Percentiles rank a stretch among this genome's conserved stretches.
Evolutionary conservation across 2,113 vertebrate genomes (phyloP).

Genomic region (Hypomesus transpacificus): DNA sequence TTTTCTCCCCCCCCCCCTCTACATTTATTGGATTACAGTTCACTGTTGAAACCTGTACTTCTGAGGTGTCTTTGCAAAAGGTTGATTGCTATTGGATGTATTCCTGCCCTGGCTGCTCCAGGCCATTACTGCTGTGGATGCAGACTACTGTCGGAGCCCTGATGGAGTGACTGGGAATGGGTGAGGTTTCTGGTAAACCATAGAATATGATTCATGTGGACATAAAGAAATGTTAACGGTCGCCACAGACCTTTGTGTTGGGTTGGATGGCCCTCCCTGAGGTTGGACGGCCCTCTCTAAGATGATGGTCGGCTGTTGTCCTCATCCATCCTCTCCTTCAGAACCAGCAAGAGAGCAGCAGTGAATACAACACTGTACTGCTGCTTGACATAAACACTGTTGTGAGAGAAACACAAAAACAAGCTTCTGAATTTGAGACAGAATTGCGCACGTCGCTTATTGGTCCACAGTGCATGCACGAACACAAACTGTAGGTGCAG

Average conservation of each 20-base stretch:
- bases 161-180: constrained; percentile 79
- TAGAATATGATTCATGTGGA: constrained; percentile 75
- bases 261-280: constrained; percentile 56
- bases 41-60: constrained; percentile 81
- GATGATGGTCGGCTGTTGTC: constrained; percentile 28
- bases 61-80: constrained; percentile 86
- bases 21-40: constrained; percentile 75
- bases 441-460: too few species aligned
- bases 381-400: neutral
- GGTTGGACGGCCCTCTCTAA: constrained; percentile 55
- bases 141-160: constrained; percentile 80
- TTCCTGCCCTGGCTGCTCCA: constrained; percentile 82
- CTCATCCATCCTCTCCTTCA: constrained; percentile 40
- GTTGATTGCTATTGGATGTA: constrained; percentile 90
- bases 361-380: neutral
- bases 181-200: constrained; percentile 75
- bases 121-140: constrained; percentile 83
- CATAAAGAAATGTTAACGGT: constrained; percentile 74
- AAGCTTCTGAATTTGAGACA: too few species aligned
- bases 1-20: too few species aligned
- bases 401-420: too few species aligned
- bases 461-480: too few species aligned
- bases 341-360: constrained; percentile 1
- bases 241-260: constrained; percentile 67
- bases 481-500: too few species aligned